Conservation (phyloP, 2,888 invertebrate species). For the Drosophila flavopinicola region DNA sequence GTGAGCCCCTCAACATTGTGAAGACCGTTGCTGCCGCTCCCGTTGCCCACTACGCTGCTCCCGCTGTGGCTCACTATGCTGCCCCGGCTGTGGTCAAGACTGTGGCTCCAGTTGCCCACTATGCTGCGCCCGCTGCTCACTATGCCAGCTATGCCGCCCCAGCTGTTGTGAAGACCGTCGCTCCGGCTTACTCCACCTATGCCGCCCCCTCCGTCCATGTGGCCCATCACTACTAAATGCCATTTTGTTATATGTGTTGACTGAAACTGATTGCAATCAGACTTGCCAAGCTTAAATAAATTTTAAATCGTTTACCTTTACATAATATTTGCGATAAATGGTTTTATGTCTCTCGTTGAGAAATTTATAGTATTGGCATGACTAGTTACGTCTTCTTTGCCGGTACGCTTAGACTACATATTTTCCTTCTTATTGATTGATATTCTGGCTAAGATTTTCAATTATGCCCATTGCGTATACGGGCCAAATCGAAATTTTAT, state of each 20-base stretch:
- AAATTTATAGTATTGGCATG: too few relatives aligned
- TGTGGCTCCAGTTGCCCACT: slow-evolving; percentile 45
- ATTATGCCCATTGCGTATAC: too few relatives aligned
- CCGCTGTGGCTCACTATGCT: slow-evolving; percentile 41
- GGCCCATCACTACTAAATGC: slow-evolving; percentile 61
- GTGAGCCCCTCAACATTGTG: slow-evolving; percentile 66
- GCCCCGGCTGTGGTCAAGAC: slow-evolving; percentile 61
- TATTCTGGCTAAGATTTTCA: not conserved
- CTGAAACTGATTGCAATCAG: slow-evolving; percentile 40
- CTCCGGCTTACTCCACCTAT: slow-evolving; percentile 38
- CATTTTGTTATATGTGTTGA: slow-evolving; percentile 53
- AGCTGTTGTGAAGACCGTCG: slow-evolving; percentile 46
- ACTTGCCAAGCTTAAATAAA: slow-evolving; percentile 50
- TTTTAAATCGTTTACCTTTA: slow-evolving; percentile 16
- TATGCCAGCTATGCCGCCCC: slow-evolving; percentile 44
- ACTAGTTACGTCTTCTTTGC: not conserved
- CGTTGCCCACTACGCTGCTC: slow-evolving; percentile 46
- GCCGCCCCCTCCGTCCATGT: slow-evolving; percentile 49
- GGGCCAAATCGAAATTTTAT: not conserved
- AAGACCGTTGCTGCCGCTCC: slow-evolving; percentile 52
- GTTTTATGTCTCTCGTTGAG: too few relatives aligned
- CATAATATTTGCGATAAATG: not conserved
- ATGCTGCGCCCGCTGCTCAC: slow-evolving; percentile 42
- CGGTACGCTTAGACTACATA: not conserved
- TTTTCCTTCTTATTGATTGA: too few relatives aligned